Percentiles rank a stretch among this genome's conserved stretches.
phyloP scores from a whole-genome alignment of 2,113 vertebrate genomes.

The Cryptotis parvus region DNA sequence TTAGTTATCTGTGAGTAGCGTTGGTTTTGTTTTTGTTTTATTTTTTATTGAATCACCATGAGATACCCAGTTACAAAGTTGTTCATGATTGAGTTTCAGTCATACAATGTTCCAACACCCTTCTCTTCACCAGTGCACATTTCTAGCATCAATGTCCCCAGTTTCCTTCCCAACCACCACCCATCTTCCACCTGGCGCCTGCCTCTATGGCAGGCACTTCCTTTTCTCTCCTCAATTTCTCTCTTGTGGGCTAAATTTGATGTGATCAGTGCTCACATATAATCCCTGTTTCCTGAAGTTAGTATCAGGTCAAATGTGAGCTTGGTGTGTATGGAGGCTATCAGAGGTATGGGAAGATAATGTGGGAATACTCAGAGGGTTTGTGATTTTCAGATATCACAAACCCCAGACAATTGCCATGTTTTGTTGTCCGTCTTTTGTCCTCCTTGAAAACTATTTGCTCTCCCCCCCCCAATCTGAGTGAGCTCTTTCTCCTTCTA shows the following conservation, averaged over 20 bases:
- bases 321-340: not conserved
- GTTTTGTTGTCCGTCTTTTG: not conserved
- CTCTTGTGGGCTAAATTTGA: slow-evolving; percentile 18
- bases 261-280: not conserved
- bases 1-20: no score
- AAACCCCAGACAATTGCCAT: not conserved
- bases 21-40: no score
- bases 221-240: no score
- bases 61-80: no score
- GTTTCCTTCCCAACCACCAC: no score
- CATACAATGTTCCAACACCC: no score
- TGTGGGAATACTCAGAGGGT: not conserved
- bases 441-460: not conserved
- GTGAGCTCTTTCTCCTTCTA: slow-evolving; percentile 23
- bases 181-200: not conserved
- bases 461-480: not conserved
- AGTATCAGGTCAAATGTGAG: not conserved
- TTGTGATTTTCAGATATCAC: not conserved
- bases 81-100: no score
- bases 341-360: not conserved
- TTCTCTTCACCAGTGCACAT: no score
- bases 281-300: not conserved
- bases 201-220: not conserved
- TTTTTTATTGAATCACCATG: no score
- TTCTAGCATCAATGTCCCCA: no score